phyloP scores from a whole-genome alignment of 2,797 vertebrate species.

The Alcedo atthis region DNA sequence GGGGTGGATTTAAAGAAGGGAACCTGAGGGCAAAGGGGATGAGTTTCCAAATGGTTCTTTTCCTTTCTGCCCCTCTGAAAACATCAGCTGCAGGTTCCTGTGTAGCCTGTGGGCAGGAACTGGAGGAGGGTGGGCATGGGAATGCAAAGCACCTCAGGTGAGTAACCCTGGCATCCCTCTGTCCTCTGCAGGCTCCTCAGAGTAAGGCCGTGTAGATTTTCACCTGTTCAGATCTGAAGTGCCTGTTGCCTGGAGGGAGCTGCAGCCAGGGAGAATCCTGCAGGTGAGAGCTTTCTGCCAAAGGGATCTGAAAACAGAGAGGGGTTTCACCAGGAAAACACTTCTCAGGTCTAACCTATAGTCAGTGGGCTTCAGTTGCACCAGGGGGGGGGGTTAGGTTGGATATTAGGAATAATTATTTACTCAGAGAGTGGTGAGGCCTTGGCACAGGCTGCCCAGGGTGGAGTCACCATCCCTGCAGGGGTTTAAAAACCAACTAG shows the following conservation, averaged over 20 bases:
- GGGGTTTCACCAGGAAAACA: neutral
- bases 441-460: no score
- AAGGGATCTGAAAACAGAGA: neutral
- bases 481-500: no score
- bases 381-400: no score
- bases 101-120: neutral
- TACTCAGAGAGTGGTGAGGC: no score
- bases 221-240: neutral
- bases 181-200: neutral
- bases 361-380: no score
- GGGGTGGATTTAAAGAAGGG: neutral
- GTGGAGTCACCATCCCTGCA: no score
- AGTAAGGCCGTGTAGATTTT: neutral
- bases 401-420: no score
- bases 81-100: neutral
- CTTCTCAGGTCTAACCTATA: neutral
- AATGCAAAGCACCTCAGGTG: neutral
- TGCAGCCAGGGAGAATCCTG: neutral
- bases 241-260: neutral
- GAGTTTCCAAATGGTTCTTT: neutral
- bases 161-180: neutral
- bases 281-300: neutral
- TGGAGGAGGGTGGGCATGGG: neutral
- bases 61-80: neutral
- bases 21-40: neutral